Evolutionary conservation across 2,888 invertebrate genomes (phyloP).

Genomic region (Eucriotettix oculatus): DNA sequence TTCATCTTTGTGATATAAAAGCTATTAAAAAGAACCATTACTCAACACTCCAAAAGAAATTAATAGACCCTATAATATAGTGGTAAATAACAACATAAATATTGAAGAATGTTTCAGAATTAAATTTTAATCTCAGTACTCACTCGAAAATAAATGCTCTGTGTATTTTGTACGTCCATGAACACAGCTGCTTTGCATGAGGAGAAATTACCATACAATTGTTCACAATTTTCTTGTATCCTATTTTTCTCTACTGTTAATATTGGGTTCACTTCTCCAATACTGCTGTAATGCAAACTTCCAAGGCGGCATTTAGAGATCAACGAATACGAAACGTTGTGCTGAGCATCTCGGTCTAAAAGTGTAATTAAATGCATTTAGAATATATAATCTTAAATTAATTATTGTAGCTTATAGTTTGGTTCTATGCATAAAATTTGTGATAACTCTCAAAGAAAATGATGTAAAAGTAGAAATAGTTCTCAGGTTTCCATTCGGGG

Average conservation of each 20-base stretch:
- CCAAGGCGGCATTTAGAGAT: constrained; percentile 72
- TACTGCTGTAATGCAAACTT: constrained; percentile 73
- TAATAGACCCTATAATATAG: too few relatives aligned
- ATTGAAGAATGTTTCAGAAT: not conserved
- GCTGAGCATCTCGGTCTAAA: constrained; percentile 76
- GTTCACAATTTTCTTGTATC: constrained; percentile 69
- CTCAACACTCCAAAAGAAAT: too few relatives aligned
- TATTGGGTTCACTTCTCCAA: constrained; percentile 87
- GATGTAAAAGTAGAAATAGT: too few relatives aligned
- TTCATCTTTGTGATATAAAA: too few relatives aligned
- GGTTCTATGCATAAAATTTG: too few relatives aligned
- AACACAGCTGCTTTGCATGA: constrained; percentile 69
- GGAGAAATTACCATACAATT: constrained; percentile 88
- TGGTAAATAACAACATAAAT: not conserved
- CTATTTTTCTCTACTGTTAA: constrained; percentile 76
- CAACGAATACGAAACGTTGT: constrained; percentile 71
- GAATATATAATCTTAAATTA: too few relatives aligned
- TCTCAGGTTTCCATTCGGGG: too few relatives aligned
- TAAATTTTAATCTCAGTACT: constrained; percentile 19
- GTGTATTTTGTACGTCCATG: constrained; percentile 88
- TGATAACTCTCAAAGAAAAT: too few relatives aligned
- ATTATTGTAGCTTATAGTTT: too few relatives aligned
- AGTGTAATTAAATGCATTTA: constrained; percentile 10
- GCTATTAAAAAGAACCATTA: too few relatives aligned
- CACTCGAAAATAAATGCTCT: constrained; percentile 70